phyloP scores from a whole-genome alignment of 2,888 invertebrate genomes.

The Epistrophe grossulariae region DNA sequence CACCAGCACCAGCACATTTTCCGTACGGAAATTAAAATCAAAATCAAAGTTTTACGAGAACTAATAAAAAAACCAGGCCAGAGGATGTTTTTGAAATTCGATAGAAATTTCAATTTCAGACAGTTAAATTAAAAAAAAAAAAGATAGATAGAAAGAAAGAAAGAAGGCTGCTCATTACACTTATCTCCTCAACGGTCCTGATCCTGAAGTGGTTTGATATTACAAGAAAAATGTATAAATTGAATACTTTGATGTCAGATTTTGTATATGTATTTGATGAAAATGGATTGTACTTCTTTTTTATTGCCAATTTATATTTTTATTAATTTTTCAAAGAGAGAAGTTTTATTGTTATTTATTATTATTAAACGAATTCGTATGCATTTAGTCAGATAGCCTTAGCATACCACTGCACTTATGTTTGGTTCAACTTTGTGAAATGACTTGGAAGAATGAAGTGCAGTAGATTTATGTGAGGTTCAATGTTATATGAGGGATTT shows the following conservation, averaged over 20 bases:
- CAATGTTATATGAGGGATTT: no score
- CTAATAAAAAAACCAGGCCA: slow-evolving; percentile 66
- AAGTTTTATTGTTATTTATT: background rate
- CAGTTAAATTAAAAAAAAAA: slow-evolving; percentile 37
- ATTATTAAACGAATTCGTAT: background rate
- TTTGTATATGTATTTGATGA: background rate
- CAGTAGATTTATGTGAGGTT: no score
- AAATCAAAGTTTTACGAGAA: slow-evolving; percentile 70
- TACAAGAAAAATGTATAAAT: background rate
- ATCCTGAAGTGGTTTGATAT: slow-evolving; percentile 1
- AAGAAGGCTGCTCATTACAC: slow-evolving; percentile 26
- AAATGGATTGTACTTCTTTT: slow-evolving; percentile 6
- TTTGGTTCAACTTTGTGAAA: no score
- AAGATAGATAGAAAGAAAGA: background rate
- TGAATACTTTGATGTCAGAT: slow-evolving; percentile 26
- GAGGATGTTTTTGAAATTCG: slow-evolving; percentile 66
- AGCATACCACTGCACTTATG: no score
- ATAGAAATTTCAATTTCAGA: slow-evolving; percentile 60
- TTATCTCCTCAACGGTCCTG: slow-evolving; percentile 7
- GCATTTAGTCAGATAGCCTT: no score
- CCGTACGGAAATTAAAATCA: slow-evolving; percentile 72
- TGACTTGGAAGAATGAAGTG: no score
- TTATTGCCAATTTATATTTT: background rate
- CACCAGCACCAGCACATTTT: slow-evolving; percentile 45
- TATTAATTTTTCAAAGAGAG: slow-evolving; percentile 7